Evolutionary conservation across 1,140 invertebrate genomes (phyloP).

Genomic region (Pectinophora gossypiella): DNA sequence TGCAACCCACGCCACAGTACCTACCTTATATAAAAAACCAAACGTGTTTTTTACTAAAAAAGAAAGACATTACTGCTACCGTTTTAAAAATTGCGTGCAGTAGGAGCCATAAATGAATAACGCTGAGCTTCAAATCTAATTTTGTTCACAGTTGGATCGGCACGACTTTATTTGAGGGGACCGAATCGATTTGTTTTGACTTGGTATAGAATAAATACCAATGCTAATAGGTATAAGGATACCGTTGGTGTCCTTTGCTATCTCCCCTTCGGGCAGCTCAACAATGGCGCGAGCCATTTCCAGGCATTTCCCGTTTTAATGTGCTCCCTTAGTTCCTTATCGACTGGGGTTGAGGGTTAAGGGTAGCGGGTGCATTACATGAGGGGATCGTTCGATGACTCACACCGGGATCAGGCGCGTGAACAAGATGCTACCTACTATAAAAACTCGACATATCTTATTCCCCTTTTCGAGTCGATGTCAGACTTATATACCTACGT

Average conservation of each 20-base stretch:
- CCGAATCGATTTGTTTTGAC: constrained; percentile 30
- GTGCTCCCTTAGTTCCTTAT: constrained; percentile 61
- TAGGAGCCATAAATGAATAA: too few relatives aligned
- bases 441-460: too few relatives aligned
- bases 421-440: too few relatives aligned
- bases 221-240: constrained; percentile 44
- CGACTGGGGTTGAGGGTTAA: constrained; percentile 12
- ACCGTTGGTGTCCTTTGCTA: constrained; percentile 31
- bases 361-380: constrained; percentile 22
- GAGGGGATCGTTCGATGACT: constrained; percentile 44
- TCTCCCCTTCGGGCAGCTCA: constrained; percentile 46
- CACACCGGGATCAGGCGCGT: constrained; percentile 20
- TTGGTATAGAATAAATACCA: constrained; percentile 43
- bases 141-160: neutral
- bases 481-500: too few relatives aligned
- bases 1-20: too few relatives aligned
- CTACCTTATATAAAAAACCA: too few relatives aligned
- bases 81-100: too few relatives aligned
- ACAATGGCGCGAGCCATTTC: constrained; percentile 68
- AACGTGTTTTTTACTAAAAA: too few relatives aligned
- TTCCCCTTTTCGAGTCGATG: too few relatives aligned
- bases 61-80: too few relatives aligned
- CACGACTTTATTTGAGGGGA: neutral
- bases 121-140: neutral
- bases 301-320: constrained; percentile 61